Conservation (phyloP, 2,888 invertebrate genomes). For the Metellina segmentata region DNA sequence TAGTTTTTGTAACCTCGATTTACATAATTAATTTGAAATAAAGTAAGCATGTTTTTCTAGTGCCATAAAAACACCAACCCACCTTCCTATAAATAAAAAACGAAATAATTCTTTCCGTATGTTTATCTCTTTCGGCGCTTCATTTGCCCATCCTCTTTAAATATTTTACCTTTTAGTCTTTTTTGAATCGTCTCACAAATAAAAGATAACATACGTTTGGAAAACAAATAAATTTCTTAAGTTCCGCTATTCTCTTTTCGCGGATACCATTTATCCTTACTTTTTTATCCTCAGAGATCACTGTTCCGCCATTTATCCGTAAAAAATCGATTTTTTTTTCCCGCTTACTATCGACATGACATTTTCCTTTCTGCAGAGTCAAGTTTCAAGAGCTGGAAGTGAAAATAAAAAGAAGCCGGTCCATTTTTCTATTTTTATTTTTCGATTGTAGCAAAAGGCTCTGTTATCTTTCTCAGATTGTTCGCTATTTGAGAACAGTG, state of each 20-base stretch:
- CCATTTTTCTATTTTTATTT: conserved; percentile 48
- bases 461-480: conserved; percentile 64
- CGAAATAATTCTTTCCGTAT: no score
- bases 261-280: conserved; percentile 8
- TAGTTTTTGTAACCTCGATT: no score
- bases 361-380: conserved; percentile 67
- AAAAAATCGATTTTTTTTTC: conserved; percentile 9
- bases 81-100: no score
- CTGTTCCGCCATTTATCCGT: conserved; percentile 49
- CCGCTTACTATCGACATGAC: conserved; percentile 61
- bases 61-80: no score
- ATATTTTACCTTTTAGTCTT: background rate
- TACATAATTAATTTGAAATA: no score
- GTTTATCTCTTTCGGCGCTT: background rate
- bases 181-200: background rate
- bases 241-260: conserved; percentile 23
- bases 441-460: conserved; percentile 37
- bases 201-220: background rate
- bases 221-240: conserved; percentile 29
- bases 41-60: no score
- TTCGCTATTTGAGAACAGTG: conserved; percentile 70
- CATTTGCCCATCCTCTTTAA: background rate
- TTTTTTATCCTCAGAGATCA: conserved; percentile 44
- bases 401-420: conserved; percentile 36
- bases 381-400: conserved; percentile 64